Evolutionary conservation across 2,113 vertebrate genomes (phyloP), one percentile per base, ranked within the genome.

Genomic region (Larimichthys polyactis): DNA sequence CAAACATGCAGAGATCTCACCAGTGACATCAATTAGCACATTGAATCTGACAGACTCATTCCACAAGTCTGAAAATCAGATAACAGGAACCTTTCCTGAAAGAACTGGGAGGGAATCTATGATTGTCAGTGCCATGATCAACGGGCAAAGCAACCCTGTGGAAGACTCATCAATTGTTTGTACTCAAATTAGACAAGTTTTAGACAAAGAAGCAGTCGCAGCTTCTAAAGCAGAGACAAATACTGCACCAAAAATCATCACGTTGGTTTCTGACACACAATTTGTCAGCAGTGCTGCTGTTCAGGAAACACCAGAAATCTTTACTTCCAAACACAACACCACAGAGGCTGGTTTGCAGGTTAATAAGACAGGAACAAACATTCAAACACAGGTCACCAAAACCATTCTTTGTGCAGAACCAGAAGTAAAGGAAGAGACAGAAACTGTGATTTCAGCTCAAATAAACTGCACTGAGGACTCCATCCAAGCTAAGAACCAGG

Each of bases 361-460:
- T n/a, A 36, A 7, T 8, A 14, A 64, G 74, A 15, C 70, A 49
- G 48, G 5, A 1, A 67, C 3, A n/a, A 22, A 68, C 24, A 51
- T 24, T 40, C 10, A 67, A 64, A 52, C 51, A 20, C 29, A 54
- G 3, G 75, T 64, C 48, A 60, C 11, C 4, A 48, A n/a, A 66
- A 80, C n/a, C 12, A 19, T 15, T 79, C 4, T 29, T 46, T 15
- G 15, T 78, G 51, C 12, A 51, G 63, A 73, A 63, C 22, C 57
- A 67, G 24, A 24, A 24, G 24, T 24, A 24, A 24, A 24, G 24
- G 24, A 24, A 24, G 24, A 24, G 24, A 24, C 24, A 24, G 24
- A 24, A 24, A 24, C 24, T 24, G 24, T 24, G 24, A 24, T 24
- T 24, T 24, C 24, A 24, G 24, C 24, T 24, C 24, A 24, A 24